Percentiles rank a stretch among this genome's conserved stretches.
Evolutionary conservation across 2,888 invertebrate genomes (phyloP).

Genomic region (Pasiphila rectangulata): DNA sequence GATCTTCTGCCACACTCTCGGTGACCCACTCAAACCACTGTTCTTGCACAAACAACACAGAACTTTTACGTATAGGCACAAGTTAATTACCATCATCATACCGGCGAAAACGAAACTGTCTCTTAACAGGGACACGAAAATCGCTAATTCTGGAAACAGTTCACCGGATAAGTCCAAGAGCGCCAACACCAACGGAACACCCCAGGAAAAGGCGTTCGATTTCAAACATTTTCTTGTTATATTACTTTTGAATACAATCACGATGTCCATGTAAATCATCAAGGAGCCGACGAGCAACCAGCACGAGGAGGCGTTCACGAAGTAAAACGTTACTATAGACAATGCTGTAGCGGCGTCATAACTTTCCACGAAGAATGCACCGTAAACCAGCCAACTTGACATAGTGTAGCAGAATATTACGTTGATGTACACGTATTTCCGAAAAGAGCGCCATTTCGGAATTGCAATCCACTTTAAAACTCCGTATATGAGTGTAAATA

Average conservation of each 20-base stretch:
- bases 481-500: conserved; percentile 13
- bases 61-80: conserved; percentile 10
- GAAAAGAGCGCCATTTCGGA: conserved; percentile 19
- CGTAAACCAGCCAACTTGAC: conserved; percentile 6
- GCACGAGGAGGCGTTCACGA: conserved; percentile 19
- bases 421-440: conserved; percentile 20
- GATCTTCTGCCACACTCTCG: conserved; percentile 9
- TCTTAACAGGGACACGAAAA: conserved; percentile 1
- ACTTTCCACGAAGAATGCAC: neutral
- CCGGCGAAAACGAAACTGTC: conserved; percentile 7
- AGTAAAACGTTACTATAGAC: conserved; percentile 7
- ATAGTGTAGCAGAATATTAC: conserved; percentile 12
- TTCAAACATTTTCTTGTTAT: conserved; percentile 22
- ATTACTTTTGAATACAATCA: conserved; percentile 22
- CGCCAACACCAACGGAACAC: conserved; percentile 10
- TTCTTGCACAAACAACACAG: conserved; percentile 11
- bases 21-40: conserved; percentile 5
- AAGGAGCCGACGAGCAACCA: conserved; percentile 25
- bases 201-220: conserved; percentile 26
- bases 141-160: neutral
- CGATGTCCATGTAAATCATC: conserved; percentile 27
- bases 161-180: conserved; percentile 6
- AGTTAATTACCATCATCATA: conserved; percentile 10
- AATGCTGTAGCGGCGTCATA: neutral
- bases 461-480: conserved; percentile 14